Base-by-base conservation (phyloP, 2,888 invertebrate genomes). In the Pheosia gnoma region DNA sequence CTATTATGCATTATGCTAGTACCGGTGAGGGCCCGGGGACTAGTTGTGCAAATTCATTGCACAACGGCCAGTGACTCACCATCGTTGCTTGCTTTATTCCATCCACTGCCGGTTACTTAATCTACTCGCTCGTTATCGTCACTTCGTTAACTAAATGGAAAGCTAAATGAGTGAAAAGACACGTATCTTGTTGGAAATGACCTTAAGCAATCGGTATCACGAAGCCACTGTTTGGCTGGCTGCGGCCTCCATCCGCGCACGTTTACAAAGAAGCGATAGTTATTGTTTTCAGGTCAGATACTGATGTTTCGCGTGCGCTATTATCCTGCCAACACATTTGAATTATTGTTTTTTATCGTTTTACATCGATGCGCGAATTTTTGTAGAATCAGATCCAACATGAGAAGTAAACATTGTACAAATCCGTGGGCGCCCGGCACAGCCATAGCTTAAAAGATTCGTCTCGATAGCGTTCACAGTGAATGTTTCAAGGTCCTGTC, bases 401-500 rank as follows among this genome's bases (percentile, higher is more conserved):
- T 64, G 63, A 66, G 54, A 68, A 73, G 66, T 71, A 69, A 67
- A 75, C 63, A 65, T 60, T 65, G 54, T 79, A 78, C 76, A 78
- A 73, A 75, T 82, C 85, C 83, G 91, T 91, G 90, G 90, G 91
- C 89, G 91, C 81, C 77, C 74, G 67, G 79, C 80, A 75, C 79
- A 71, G 81, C 82, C 81, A 77, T 82, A 84, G 81, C 85, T 84
- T 83, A 77, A 84, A 83, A 90, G 90, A 90, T 91, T 90, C 86
- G 88, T 88, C 89, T 90, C 87, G 86, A 90, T 89, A 90, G 85
- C 85, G 84, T 84, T 90, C 85, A 78, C 78, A 80, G 91, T 89
- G 92, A 92, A 91, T 91, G 93, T 91, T 89, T 90, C 93, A 93
- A 93, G 93, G 93, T 89, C 89, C 83, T 85, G 89, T 90, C 90